Base-by-base conservation (phyloP, 1,140 invertebrate species). In the Idris sp. region DNA sequence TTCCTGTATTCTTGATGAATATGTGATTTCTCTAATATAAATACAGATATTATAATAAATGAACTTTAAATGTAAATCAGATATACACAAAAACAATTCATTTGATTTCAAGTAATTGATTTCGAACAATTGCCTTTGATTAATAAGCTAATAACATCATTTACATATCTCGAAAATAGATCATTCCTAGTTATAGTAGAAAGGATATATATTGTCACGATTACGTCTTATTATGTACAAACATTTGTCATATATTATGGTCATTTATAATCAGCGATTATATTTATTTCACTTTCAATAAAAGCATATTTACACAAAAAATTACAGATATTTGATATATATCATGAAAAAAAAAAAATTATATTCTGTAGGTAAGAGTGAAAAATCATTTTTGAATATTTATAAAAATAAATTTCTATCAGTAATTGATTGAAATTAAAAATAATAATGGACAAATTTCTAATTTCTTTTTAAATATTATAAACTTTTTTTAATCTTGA, bases 141-240 rank as follows among this genome's bases (percentile, higher is more conserved):
- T 58, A 68, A 68, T 68, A 51, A 59, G 53, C 64, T 59, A 68
- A 68, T 68, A 44, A 36, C 44, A 59, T 68, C 59, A 68, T 68
- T 68, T 68, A 68, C 64, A 68, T 68, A 68, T 68, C 64, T 58
- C 26, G 43, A 44, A 26, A 68, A 59, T 68, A 59, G 41, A 68
- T 68, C 64, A 48, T 48, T 36, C 48, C n/a, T n/a, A n/a, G 36
- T 43, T 43, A 18, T 43, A 56, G 64, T 31, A 49, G 30, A 59
- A 43, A 49, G 18, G 51, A 58, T 51, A 58, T 36, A 28, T n/a
- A 58, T n/a, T n/a, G 58, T 68, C 53, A 43, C 43, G 64, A 68
- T 68, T 58, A 43, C 28, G 43, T 56, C 49, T 58, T 68, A 67
- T 68, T 58, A 58, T 58, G 44, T 53, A 51, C 53, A 58, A 58